Base-by-base conservation (phyloP, 2,888 invertebrate genomes). In the Charanyca ferruginea region DNA sequence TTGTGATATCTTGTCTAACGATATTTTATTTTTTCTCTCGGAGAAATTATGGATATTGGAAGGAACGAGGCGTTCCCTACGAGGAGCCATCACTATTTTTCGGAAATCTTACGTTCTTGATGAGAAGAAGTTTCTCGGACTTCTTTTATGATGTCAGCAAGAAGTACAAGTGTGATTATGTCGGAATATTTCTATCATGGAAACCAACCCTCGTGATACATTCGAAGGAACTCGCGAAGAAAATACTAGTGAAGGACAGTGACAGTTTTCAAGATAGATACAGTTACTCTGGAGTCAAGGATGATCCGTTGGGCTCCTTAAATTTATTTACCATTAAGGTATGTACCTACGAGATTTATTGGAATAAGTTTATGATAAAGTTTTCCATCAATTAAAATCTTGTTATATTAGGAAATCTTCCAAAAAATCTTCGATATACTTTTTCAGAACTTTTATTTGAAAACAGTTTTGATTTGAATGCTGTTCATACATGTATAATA, bases 241-340 rank as follows among this genome's bases (percentile, higher is more conserved):
- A 77, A 55, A 72, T 94, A 18, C 76, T 93, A 8, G 87, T 87
- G 2, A 91, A 90, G 58, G 91, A 93, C 62, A 84, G 83, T 48
- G 89, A 90, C 0, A 69, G 85, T 75, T 94, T 94, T 66, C 87
- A 90, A 75, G 87, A 93, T 49, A 85, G 94, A 77, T 86, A 82
- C 69, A 52, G 83, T 49, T 90, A 88, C 49, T 74, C 90, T 0
- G 85, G 89, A 9, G 79, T 84, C n/a, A 60, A 58, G 0, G 77
- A 87, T 3, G 93, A 94, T 70, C 91, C 91, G 1, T 78, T 93
- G 51, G 93, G 93, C 2, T 85, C 91, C 1, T 79, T 93, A 32
- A 93, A 93, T 80, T 79, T 94, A n/a, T 93, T 93, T 66, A 85
- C 89, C 11, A 76, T 92, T 1, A 91, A 91, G 85, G 93, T 92